phyloP scores from a whole-genome alignment of 2,797 vertebrate species.

The Taeniopygia guttata region DNA sequence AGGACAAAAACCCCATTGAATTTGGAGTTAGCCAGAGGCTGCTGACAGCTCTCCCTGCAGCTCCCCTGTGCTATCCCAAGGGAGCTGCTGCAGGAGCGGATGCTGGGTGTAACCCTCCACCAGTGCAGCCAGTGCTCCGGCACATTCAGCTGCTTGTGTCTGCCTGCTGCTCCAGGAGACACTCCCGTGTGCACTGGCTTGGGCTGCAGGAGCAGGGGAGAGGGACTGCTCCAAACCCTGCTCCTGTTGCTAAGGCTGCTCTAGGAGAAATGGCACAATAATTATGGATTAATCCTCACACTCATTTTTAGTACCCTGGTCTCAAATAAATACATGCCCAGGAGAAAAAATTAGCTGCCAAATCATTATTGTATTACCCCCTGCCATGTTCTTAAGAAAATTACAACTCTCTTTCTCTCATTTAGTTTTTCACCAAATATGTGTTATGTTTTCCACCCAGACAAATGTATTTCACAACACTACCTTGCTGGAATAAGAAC shows the following conservation, averaged over 20 bases:
- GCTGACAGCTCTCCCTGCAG: not conserved
- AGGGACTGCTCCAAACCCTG: not conserved
- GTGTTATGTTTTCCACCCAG: not conserved
- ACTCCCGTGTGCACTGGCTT: not conserved
- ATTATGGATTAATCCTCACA: conserved; percentile 20
- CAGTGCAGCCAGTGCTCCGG: fast-evolving
- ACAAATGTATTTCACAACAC: conserved; percentile 18
- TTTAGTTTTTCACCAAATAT: not conserved
- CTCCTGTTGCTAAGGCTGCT: conserved; percentile 37
- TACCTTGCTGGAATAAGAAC: conserved; percentile 4
- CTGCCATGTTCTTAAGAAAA: conserved; percentile 24
- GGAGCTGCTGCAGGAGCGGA: not conserved
- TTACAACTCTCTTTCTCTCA: not conserved
- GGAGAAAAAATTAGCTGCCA: conserved; percentile 26
- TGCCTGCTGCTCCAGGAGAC: not conserved
- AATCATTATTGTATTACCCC: not conserved
- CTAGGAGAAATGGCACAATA: conserved; percentile 5
- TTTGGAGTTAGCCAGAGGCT: not conserved
- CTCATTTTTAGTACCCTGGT: conserved; percentile 31
- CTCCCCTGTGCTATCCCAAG: not conserved
- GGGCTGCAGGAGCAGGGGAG: not conserved
- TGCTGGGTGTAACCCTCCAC: fast-evolving
- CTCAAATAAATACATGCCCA: conserved; percentile 32
- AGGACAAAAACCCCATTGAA: not conserved
- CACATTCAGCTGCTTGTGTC: not conserved